Conservation (phyloP, 2,888 invertebrate species). For the Parnassius orleans region DNA sequence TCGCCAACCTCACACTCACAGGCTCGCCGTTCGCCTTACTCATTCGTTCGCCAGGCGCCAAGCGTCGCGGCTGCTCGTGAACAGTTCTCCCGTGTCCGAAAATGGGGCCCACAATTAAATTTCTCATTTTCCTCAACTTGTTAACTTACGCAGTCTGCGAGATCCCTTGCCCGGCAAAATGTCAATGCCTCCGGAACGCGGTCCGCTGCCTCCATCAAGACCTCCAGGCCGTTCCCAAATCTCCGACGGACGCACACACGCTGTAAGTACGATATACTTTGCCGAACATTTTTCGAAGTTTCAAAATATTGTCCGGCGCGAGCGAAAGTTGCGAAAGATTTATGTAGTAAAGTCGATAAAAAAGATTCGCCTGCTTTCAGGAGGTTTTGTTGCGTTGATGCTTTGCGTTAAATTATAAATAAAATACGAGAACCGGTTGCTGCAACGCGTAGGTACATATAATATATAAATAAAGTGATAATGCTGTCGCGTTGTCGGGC, state of each 20-base stretch:
- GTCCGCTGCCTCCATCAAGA: conserved; percentile 52
- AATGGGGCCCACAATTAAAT: conserved; percentile 10
- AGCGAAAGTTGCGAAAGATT: conserved; percentile 17
- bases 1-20: conserved; percentile 3
- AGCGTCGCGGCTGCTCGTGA: conserved; percentile 15
- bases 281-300: conserved; percentile 14
- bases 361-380: neutral
- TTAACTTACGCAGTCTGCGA: conserved; percentile 4
- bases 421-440: conserved; percentile 10
- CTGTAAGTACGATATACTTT: conserved; percentile 58
- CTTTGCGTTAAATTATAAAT: conserved; percentile 7
- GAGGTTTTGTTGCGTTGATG: conserved; percentile 6
- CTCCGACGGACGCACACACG: conserved; percentile 55
- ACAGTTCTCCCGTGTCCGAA: neutral
- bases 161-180: conserved; percentile 54
- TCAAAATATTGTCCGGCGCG: conserved; percentile 16
- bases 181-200: conserved; percentile 54
- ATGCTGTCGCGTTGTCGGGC: conserved; percentile 4
- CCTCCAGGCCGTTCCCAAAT: conserved; percentile 52
- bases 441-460: conserved; percentile 1
- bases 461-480: conserved; percentile 9
- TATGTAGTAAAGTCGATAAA: neutral
- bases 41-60: conserved; percentile 23
- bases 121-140: conserved; percentile 10
- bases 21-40: neutral